phyloP scores from a whole-genome alignment of 2,113 vertebrate genomes.

The Grus americana region DNA sequence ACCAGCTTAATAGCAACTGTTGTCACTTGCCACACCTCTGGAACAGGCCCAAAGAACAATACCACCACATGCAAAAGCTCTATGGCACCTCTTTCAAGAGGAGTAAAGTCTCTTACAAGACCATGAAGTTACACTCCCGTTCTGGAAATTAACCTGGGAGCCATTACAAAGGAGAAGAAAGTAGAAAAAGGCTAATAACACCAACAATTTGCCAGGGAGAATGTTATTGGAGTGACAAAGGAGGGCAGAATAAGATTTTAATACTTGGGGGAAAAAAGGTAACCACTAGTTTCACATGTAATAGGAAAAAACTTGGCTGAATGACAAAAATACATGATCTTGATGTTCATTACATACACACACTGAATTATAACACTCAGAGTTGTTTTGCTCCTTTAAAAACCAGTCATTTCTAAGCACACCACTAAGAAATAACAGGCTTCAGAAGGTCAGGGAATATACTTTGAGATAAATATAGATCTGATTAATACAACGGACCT shows the following conservation, averaged over 20 bases:
- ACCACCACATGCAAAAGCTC: background rate
- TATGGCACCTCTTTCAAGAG: background rate
- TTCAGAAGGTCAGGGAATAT: background rate
- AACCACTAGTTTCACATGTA: background rate
- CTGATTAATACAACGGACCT: background rate
- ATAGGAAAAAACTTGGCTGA: background rate
- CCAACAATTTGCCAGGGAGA: background rate
- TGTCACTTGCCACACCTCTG: background rate
- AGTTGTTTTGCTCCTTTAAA: background rate
- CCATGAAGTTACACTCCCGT: background rate
- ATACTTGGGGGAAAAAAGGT: background rate
- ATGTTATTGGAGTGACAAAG: background rate
- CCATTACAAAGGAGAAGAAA: background rate
- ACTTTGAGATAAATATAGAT: background rate
- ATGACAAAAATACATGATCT: background rate
- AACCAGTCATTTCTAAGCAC: background rate
- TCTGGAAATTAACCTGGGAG: background rate
- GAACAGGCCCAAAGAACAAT: background rate
- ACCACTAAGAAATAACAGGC: background rate
- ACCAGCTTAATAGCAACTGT: background rate
- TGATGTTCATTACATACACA: background rate
- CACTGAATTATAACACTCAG: background rate
- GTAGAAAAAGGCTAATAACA: background rate
- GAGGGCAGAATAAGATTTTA: background rate
- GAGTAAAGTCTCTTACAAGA: background rate